phyloP scores from a whole-genome alignment of 2,113 vertebrate species.

The Megaceryle maxima region DNA sequence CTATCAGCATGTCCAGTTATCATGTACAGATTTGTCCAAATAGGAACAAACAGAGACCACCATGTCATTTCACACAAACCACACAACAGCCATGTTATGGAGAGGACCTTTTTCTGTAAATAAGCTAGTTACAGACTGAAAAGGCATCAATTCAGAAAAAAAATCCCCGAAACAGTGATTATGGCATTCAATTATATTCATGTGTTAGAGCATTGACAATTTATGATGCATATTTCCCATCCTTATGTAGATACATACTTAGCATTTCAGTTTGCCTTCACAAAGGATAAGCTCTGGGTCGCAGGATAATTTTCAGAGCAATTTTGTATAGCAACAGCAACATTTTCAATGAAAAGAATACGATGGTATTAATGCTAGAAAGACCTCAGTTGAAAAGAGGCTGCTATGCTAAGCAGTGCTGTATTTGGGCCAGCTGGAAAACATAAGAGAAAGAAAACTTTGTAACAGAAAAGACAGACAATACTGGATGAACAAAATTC shows the following conservation, averaged over 20 bases:
- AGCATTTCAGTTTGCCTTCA: not conserved
- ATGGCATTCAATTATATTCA: not conserved
- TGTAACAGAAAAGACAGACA: not conserved
- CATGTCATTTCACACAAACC: not conserved
- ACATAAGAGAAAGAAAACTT: not conserved
- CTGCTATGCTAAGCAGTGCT: not conserved
- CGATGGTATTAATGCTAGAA: not conserved
- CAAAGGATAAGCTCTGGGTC: not conserved
- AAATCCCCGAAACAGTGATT: not conserved
- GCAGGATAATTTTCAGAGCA: not conserved
- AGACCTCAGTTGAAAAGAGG: not conserved
- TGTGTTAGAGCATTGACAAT: not conserved
- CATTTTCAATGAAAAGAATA: not conserved
- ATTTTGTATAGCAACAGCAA: not conserved
- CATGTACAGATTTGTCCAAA: not conserved
- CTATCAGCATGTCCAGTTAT: not conserved
- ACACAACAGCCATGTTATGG: not conserved
- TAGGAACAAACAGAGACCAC: not conserved
- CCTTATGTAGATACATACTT: not conserved
- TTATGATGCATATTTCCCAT: not conserved
- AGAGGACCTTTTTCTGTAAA: not conserved
- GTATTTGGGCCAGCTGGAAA: not conserved
- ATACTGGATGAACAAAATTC: not conserved
- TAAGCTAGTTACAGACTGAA: not conserved
- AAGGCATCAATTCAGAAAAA: not conserved